Evolutionary conservation across 2,113 vertebrate species (phyloP).

Genomic region (Thermophis baileyi): DNA sequence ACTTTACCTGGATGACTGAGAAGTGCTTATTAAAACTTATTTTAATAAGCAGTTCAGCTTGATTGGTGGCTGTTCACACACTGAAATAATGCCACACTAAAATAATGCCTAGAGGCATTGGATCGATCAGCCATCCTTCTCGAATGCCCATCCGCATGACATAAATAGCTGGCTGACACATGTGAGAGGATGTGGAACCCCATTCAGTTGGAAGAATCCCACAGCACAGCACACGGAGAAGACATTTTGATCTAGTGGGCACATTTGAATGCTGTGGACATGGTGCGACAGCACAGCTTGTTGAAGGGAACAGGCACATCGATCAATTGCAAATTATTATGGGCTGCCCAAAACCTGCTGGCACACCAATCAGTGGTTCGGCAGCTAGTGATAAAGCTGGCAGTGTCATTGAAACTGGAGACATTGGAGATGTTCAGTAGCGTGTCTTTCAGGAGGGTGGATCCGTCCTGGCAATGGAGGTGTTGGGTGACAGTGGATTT

Average conservation of each 20-base stretch:
- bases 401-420: neutral
- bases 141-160: neutral
- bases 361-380: neutral
- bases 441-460: neutral
- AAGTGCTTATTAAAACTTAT: neutral
- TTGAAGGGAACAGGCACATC: neutral
- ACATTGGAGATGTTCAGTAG: neutral
- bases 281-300: neutral
- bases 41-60: neutral
- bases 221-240: neutral
- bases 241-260: neutral
- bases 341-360: neutral
- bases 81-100: neutral
- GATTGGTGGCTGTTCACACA: neutral
- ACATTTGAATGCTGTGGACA: neutral
- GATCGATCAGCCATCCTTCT: neutral
- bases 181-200: neutral
- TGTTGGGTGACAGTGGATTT: neutral
- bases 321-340: neutral
- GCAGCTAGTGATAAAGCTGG: neutral
- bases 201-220: neutral
- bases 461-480: neutral
- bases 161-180: neutral
- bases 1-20: neutral
- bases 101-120: neutral